Percentiles rank a stretch among this genome's conserved stretches.
Evolutionary conservation across 1,140 invertebrate species (phyloP).

Genomic region (Cataglyphis hispanica): DNA sequence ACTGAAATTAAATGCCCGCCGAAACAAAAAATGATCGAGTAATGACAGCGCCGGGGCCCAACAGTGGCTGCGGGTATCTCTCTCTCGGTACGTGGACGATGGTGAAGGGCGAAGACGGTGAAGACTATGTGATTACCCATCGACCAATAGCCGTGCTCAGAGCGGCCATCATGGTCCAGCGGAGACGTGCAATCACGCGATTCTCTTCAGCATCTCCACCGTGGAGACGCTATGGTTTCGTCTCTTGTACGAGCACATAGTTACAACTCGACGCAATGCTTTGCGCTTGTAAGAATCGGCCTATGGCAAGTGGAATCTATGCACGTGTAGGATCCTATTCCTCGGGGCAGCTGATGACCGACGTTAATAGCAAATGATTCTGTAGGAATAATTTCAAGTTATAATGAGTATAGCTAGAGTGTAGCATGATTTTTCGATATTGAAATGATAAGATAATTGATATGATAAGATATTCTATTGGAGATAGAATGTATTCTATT

Average conservation of each 20-base stretch:
- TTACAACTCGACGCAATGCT: conserved; percentile 14
- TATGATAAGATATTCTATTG: no score
- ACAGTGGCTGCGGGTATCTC: conserved; percentile 72
- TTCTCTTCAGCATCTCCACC: conserved; percentile 69
- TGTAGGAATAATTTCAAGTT: not conserved
- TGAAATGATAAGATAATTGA: no score
- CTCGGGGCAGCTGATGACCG: not conserved
- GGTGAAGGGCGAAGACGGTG: conserved; percentile 50
- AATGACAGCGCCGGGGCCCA: conserved; percentile 74
- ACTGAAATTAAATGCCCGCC: conserved; percentile 79
- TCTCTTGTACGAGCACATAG: conserved; percentile 55
- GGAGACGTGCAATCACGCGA: conserved; percentile 81
- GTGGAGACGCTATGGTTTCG: conserved; percentile 58
- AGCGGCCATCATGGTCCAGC: conserved; percentile 81
- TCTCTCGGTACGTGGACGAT: conserved; percentile 53
- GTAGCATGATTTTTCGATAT: not conserved
- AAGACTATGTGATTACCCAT: conserved; percentile 77
- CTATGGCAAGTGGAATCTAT: not conserved
- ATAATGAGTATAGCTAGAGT: not conserved
- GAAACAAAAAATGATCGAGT: conserved; percentile 78
- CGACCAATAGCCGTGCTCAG: conserved; percentile 79
- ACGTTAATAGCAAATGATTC: conserved; percentile 35
- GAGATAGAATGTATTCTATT: not conserved
- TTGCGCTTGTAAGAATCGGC: conserved; percentile 24
- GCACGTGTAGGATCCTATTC: not conserved